These are phyloP conservation scores for Alcedo atthis DNA, from an alignment of 2,797 vertebrate genomes.

Conservation along the genomic window DNA sequence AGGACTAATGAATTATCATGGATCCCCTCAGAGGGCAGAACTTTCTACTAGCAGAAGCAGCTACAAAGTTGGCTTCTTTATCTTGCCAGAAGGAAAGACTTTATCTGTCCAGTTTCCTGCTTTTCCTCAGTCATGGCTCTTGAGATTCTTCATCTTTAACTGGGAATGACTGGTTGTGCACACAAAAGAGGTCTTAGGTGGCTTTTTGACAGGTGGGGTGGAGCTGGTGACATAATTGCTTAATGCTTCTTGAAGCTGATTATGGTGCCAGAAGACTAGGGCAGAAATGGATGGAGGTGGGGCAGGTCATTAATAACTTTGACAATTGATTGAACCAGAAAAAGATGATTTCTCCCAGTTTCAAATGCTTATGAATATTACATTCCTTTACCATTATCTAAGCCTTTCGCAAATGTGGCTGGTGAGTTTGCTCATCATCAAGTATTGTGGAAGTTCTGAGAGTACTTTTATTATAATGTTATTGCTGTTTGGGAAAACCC, in stretches of 20 bases:
- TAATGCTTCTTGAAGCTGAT: not conserved
- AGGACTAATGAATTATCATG: not conserved
- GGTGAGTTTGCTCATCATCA: not conserved
- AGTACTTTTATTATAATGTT: not conserved
- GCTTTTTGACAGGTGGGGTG: not conserved
- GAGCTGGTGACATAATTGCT: not conserved
- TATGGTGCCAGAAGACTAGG: not conserved
- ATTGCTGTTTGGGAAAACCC: not conserved
- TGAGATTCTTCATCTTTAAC: not conserved
- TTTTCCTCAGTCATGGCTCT: not conserved
- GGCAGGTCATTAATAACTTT: not conserved
- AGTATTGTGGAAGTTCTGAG: not conserved
- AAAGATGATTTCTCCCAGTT: not conserved
- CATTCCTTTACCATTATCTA: not conserved
- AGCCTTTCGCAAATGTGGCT: not conserved
- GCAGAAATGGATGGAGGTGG: not conserved
- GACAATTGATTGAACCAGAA: not conserved
- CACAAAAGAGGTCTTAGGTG: not conserved
- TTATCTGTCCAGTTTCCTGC: not conserved
- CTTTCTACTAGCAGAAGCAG: not conserved
- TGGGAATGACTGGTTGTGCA: not conserved
- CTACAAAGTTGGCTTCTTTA: not conserved
- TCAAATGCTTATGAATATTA: not conserved
- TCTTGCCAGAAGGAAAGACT: not conserved
- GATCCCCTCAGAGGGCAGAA: not conserved